These are phyloP conservation scores for Heliconius hermathena DNA, from an alignment of 1,140 invertebrate species.

Conservation along the genomic window DNA sequence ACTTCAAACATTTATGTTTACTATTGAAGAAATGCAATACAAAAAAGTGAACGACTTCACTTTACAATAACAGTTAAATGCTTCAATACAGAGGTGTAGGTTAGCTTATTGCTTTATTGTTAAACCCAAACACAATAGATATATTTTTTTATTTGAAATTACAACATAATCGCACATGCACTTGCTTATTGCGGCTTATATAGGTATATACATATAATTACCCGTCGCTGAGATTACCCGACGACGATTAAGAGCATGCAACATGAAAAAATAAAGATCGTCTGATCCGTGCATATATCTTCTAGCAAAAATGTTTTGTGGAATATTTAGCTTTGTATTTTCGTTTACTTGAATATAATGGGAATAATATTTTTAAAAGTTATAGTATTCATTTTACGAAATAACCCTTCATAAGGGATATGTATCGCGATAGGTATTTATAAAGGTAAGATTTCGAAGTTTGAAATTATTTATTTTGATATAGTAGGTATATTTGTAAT, in stretches of 20 bases:
- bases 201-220: neutral
- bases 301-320: neutral
- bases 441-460: too few species aligned
- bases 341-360: too few species aligned
- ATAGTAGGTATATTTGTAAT: too few species aligned
- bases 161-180: slow-evolving; percentile 12
- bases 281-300: neutral
- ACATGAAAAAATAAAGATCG: neutral
- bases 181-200: slow-evolving; percentile 9
- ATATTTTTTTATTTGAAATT: neutral
- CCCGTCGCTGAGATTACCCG: neutral
- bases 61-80: neutral
- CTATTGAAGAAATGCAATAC: too few species aligned
- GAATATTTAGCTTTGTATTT: too few species aligned
- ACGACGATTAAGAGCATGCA: slow-evolving; percentile 17
- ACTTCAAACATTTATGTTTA: too few species aligned
- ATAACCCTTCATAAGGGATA: too few species aligned
- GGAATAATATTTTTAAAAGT: too few species aligned
- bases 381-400: too few species aligned
- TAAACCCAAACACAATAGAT: neutral
- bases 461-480: too few species aligned
- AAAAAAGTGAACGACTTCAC: too few species aligned
- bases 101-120: neutral
- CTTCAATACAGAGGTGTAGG: neutral
- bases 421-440: too few species aligned